Base-by-base conservation (phyloP, 2,888 invertebrate genomes). In the Pammene fasciana region DNA sequence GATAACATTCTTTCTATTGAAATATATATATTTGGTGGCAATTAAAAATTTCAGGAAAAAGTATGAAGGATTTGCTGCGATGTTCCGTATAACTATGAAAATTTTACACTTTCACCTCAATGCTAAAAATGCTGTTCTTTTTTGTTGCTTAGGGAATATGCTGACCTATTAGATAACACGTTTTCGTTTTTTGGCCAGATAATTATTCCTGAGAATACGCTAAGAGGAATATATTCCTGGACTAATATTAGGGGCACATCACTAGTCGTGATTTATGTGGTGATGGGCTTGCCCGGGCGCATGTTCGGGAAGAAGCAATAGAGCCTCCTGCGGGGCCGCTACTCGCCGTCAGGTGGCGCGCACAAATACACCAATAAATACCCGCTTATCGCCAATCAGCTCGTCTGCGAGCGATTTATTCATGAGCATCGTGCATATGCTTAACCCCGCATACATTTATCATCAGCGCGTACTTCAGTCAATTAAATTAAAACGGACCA, bases 311-410 rank as follows among this genome's bases (percentile, higher is more conserved):
- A 82, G 85, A 83, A 83, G 84, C 86, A 83, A 83, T 85, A 85
- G 85, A 82, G 79, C 76, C 90, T 86, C 90, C 90, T 77, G 90
- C 79, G 80, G 90, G 87, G 82, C 78, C 77, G 75, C 78, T 73
- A 72, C 71, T 74, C 71, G 59, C 76, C 81, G 79, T 83, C 83
- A 85, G 83, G 89, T 88, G 87, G 84, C 84, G 84, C 84, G 84
- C 84, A 87, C 87, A 88, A 88, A 89, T 90, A 87, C 87, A 86
- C 87, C 87, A 90, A 91, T 92, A 91, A 91, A 92, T 91, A 90
- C 85, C 79, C 81, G 87, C 90, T 91, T 92, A 92, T 92, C 92
- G 90, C 91, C 89, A 91, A 92, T 92, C 92, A 89, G 87, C 85
- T 89, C 87, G 82, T 88, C 89, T 86, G 84, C 84, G 82, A 84